Evolutionary conservation across 2,797 vertebrate genomes (phyloP).

Genomic region (Amblyopsis hoosieri): DNA sequence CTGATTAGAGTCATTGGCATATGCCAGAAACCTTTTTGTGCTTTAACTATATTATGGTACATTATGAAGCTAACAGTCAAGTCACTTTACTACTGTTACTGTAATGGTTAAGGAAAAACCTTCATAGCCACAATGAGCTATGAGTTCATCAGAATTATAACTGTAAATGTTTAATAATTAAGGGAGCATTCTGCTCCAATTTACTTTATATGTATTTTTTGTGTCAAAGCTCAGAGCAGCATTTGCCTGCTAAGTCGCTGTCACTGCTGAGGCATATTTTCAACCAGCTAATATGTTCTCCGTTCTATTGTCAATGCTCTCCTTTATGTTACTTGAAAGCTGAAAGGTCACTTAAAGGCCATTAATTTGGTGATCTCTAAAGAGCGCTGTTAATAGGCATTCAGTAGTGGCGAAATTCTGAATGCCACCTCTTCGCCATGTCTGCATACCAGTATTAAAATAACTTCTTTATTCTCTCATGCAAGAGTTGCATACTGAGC

Average conservation of each 20-base stretch:
- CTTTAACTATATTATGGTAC: too few species aligned
- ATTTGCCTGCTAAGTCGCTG: slow-evolving; percentile 29
- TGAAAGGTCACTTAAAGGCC: slow-evolving; percentile 41
- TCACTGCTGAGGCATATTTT: slow-evolving; percentile 36
- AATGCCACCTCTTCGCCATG: neutral
- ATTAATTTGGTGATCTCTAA: slow-evolving; percentile 30
- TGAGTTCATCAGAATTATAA: slow-evolving; percentile 37
- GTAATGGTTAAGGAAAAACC: slow-evolving; percentile 42
- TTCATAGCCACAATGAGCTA: slow-evolving; percentile 60
- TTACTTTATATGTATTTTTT: slow-evolving; percentile 62
- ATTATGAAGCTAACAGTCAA: neutral
- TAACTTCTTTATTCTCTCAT: neutral
- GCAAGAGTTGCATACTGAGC: neutral
- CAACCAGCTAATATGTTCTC: slow-evolving; percentile 55
- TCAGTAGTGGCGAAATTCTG: neutral
- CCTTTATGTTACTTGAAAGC: slow-evolving; percentile 21
- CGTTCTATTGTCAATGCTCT: neutral
- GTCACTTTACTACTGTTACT: too few species aligned
- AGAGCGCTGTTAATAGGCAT: slow-evolving; percentile 5
- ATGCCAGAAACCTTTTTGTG: slow-evolving; percentile 26
- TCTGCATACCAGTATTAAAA: neutral
- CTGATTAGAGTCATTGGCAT: slow-evolving; percentile 42
- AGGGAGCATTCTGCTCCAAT: slow-evolving; percentile 43
- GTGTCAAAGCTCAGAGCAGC: slow-evolving; percentile 61
- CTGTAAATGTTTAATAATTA: too few species aligned